A percentile compares a stretch with the other conserved stretches of the same genome.
These are phyloP conservation scores for Megaustenia siamemsis DNA, from an alignment of 2,888 invertebrate genomes.

Conservation along the genomic window DNA sequence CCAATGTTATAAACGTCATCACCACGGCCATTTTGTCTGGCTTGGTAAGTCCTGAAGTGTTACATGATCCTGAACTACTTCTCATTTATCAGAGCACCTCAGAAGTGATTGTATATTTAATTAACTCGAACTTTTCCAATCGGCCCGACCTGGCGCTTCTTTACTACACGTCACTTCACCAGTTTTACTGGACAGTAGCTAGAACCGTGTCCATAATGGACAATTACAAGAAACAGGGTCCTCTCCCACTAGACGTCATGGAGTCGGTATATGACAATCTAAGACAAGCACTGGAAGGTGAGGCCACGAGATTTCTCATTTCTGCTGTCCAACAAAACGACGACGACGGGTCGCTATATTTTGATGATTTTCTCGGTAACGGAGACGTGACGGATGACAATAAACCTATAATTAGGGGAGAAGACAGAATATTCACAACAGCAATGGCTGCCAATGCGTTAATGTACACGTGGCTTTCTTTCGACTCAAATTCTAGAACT, in stretches of 20 bases:
- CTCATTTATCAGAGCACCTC: slow-evolving; percentile 68
- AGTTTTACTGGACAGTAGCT: slow-evolving; percentile 70
- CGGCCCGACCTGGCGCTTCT: slow-evolving; percentile 65
- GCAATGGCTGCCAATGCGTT: slow-evolving; percentile 34
- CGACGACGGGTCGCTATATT: not conserved
- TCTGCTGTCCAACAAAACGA: not conserved
- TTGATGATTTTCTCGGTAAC: slow-evolving; percentile 20
- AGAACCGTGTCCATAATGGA: slow-evolving; percentile 63
- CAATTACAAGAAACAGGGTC: slow-evolving; percentile 14
- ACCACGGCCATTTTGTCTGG: not conserved
- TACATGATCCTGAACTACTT: slow-evolving; percentile 51
- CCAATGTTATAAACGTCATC: slow-evolving; percentile 11
- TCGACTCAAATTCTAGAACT: slow-evolving; percentile 3
- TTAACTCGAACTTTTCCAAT: slow-evolving; percentile 62
- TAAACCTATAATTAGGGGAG: not conserved
- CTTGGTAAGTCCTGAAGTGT: not conserved
- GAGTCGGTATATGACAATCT: not conserved
- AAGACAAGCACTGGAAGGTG: slow-evolving; percentile 8
- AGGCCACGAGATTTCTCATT: not conserved
- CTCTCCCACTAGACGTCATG: not conserved
- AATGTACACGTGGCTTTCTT: slow-evolving; percentile 22
- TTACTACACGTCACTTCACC: slow-evolving; percentile 67
- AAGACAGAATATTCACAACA: slow-evolving; percentile 34
- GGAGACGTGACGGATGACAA: not conserved
- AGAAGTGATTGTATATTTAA: slow-evolving; percentile 62